Base-by-base conservation (phyloP, 2,888 invertebrate genomes). In the Lypha dubia region DNA sequence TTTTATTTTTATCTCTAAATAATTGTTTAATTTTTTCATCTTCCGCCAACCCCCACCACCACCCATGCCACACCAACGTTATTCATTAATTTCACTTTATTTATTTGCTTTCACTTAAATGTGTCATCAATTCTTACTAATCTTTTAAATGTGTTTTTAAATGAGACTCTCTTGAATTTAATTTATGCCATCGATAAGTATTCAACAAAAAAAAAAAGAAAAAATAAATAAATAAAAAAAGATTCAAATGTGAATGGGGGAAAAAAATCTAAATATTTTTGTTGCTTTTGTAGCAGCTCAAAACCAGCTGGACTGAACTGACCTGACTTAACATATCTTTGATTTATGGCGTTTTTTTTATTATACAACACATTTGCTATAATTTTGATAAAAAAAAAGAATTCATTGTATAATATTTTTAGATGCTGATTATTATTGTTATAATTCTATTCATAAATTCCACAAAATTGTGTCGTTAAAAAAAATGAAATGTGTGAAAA, bases 271-370 rank as follows among this genome's bases (percentile, higher is more conserved):
- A 44, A 28, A 28, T 28, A 28, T 46, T 38, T 9, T 62, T 32
- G 46, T 6, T 46, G n/a, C n/a, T 24, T 22, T 28, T 46, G 44
- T 35, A 46, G 13, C 41, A 49, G 11, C 49, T 24, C 15, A 56
- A 17, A 58, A 62, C 22, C 22, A 44, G n/a, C 28, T 28, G 28
- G 24, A 56, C 2, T n/a, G 15, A 58, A 79, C 70, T 63, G 65
- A 82, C 76, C 76, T 82, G 62, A 15, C 75, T 41, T 32, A 82
- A 76, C 28, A 80, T 22, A 11, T 22, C 24, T 60, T 53, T 70
- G 17, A 82, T 76, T 79, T 79, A 65, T 79, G 24, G 24, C 3
- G 15, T 65, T 56, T 56, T 22, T 71, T 71, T 13, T 35, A n/a
- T n/a, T n/a, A n/a, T n/a, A n/a, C n/a, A n/a, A 62, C 13, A 35